A percentile compares a stretch with the other conserved stretches of the same genome.
Conservation (phyloP, 1,140 invertebrate species). For the Polyergus mexicanus region DNA sequence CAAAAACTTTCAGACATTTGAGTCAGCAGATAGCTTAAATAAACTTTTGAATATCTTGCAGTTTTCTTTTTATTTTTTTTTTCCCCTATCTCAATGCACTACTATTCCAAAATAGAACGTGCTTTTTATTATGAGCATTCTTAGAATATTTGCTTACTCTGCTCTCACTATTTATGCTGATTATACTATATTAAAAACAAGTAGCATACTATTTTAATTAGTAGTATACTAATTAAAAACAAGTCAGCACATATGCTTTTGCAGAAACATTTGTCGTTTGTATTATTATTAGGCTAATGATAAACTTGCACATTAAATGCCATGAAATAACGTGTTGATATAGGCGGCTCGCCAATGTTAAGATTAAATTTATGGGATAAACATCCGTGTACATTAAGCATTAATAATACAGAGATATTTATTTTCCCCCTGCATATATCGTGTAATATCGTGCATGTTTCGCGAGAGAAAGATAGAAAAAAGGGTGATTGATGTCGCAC, state of each 20-base stretch:
- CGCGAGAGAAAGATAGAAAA: not conserved
- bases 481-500: slow-evolving; percentile 4
- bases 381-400: not conserved
- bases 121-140: slow-evolving; percentile 38
- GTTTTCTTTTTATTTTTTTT: slow-evolving; percentile 39
- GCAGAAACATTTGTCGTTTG: not conserved
- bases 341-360: not conserved
- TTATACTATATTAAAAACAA: too few relatives aligned
- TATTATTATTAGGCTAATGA: not conserved
- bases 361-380: slow-evolving; percentile 25
- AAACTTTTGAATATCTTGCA: slow-evolving; percentile 60
- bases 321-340: slow-evolving; percentile 2
- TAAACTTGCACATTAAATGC: not conserved
- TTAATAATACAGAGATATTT: slow-evolving; percentile 50
- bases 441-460: slow-evolving; percentile 31
- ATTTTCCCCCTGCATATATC: slow-evolving; percentile 16
- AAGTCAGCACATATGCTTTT: not conserved
- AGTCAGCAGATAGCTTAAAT: slow-evolving; percentile 49
- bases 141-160: slow-evolving; percentile 27
- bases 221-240: too few relatives aligned
- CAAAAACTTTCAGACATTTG: slow-evolving; percentile 58
- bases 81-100: slow-evolving; percentile 2
- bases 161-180: not conserved
- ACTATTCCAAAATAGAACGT: slow-evolving; percentile 40
- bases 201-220: too few relatives aligned